These are phyloP conservation scores for Masnerella sp. DNA, from an alignment of 2,888 invertebrate species.

Conservation along the genomic window DNA sequence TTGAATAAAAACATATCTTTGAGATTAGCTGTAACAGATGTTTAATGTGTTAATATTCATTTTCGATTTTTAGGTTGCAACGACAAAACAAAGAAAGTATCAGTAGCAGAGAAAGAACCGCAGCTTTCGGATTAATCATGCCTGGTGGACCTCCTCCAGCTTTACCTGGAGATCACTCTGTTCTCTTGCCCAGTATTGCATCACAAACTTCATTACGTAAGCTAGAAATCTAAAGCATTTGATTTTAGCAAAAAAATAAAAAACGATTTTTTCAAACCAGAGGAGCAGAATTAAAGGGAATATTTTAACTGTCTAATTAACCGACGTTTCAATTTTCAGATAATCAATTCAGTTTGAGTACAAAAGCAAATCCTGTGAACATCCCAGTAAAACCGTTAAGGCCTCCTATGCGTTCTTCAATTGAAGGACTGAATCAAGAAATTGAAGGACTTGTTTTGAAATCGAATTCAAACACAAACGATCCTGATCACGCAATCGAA, in stretches of 20 bases:
- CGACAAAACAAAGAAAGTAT: conserved; percentile 81
- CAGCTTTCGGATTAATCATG: conserved; percentile 77
- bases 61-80: conserved; percentile 80
- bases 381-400: conserved; percentile 81
- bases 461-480: conserved; percentile 72
- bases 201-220: conserved; percentile 78
- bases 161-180: conserved; percentile 80
- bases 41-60: no score
- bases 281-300: no score
- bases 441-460: conserved; percentile 88
- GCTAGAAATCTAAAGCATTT: no score
- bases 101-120: conserved; percentile 77
- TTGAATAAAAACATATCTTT: no score
- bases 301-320: no score
- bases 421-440: conserved; percentile 92
- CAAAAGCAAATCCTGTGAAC: conserved; percentile 80
- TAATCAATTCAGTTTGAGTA: conserved; percentile 76
- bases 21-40: no score
- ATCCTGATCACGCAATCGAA: conserved; percentile 78
- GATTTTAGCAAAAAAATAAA: no score
- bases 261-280: no score
- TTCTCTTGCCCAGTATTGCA: conserved; percentile 78
- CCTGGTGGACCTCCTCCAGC: conserved; percentile 78
- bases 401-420: conserved; percentile 88
- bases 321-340: conserved; percentile 64